Conservation (phyloP, 23 tunicate genomes). For the Trididemnum miniatum region DNA sequence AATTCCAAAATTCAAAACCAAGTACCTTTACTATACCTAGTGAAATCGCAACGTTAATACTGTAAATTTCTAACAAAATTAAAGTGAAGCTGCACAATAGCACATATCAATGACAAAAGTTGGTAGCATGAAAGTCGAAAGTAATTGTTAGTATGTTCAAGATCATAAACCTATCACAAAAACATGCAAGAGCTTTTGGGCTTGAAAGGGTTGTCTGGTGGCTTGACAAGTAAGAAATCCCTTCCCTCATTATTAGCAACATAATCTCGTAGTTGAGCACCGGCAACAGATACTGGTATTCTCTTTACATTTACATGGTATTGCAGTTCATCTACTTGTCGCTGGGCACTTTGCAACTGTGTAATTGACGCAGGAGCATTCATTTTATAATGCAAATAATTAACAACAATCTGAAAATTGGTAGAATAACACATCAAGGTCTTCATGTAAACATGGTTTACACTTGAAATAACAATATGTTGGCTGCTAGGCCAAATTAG, state of each 20-base stretch:
- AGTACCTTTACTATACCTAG: not conserved
- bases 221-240: conserved; percentile 84
- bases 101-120: no score
- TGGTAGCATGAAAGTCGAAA: no score
- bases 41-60: no score
- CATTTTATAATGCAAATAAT: no score
- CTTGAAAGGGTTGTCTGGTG: conserved; percentile 97
- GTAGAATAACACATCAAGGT: no score
- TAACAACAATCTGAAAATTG: no score
- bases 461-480: no score
- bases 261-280: conserved; percentile 58
- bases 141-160: no score
- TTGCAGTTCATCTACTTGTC: conserved; percentile 66
- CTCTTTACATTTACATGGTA: conserved; percentile 63
- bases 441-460: no score
- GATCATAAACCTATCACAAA: no score
- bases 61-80: not conserved
- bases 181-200: conserved; percentile 91
- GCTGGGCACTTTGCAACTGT: conserved; percentile 40
- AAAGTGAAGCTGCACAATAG: not conserved
- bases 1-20: not conserved
- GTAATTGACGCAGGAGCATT: not conserved
- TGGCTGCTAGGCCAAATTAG: no score
- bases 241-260: conserved; percentile 66
- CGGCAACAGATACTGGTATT: conserved; percentile 69